Conservation (phyloP, 2,113 vertebrate species). For the Microcebus jonahi region DNA sequence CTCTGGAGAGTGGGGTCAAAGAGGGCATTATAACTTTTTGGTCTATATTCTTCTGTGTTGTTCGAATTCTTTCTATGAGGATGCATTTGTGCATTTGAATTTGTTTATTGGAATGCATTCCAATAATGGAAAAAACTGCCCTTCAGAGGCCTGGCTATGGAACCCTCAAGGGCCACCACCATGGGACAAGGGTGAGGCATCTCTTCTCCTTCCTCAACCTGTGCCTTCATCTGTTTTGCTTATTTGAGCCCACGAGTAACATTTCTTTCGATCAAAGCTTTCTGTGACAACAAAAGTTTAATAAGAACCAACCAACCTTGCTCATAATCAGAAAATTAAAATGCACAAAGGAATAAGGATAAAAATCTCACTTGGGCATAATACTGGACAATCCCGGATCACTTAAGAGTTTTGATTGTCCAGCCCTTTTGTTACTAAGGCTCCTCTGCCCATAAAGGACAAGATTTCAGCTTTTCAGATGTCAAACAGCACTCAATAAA, state of each 20-base stretch:
- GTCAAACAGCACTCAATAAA: slow-evolving; percentile 50
- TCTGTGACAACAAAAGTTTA: slow-evolving; percentile 10
- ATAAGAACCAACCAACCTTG: neutral
- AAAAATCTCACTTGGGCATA: neutral
- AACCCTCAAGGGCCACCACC: neutral
- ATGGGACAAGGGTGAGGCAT: neutral
- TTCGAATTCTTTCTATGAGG: neutral
- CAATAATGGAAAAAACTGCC: neutral
- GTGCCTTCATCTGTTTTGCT: neutral
- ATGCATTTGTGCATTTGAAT: neutral
- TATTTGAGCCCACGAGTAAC: neutral
- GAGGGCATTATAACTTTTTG: neutral
- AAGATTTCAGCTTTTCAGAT: slow-evolving; percentile 50
- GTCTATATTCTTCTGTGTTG: neutral
- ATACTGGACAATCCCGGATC: slow-evolving; percentile 1
- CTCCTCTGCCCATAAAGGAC: neutral
- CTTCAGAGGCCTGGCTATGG: neutral
- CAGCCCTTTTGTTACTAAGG: slow-evolving; percentile 2
- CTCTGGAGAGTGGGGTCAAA: neutral
- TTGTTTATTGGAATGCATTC: neutral
- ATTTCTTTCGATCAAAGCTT: neutral
- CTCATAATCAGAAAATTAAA: slow-evolving; percentile 54
- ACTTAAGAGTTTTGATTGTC: slow-evolving; percentile 32
- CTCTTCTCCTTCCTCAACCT: neutral
- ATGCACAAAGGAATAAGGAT: slow-evolving; percentile 30